Conservation (phyloP, 2,888 invertebrate genomes). For the Apomyelois bistriatella region DNA sequence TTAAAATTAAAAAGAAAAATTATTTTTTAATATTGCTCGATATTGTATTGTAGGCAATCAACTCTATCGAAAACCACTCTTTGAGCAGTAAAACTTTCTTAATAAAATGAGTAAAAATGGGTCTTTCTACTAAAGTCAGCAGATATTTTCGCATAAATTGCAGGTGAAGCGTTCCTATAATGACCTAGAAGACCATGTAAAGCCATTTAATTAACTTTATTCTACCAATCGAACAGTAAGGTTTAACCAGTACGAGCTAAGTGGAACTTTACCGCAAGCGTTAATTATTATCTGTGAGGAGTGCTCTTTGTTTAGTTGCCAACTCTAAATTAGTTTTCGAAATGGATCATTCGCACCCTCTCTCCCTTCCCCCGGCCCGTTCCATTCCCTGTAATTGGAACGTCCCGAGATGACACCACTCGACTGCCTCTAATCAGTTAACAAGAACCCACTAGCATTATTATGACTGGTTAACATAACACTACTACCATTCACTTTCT, state of each 20-base stretch:
- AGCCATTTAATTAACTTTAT: slow-evolving; percentile 58
- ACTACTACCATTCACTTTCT: background rate
- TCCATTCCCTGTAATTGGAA: slow-evolving; percentile 72
- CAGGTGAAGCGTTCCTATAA: slow-evolving; percentile 1
- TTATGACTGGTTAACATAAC: slow-evolving; percentile 53
- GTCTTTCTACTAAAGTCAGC: background rate
- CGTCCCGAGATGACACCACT: slow-evolving; percentile 79
- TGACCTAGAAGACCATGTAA: slow-evolving; percentile 28
- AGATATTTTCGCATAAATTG: background rate
- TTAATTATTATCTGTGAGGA: slow-evolving; percentile 80
- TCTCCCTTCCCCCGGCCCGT: slow-evolving; percentile 39
- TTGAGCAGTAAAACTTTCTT: slow-evolving; percentile 2
- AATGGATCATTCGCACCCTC: slow-evolving; percentile 79
- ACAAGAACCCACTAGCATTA: slow-evolving; percentile 68
- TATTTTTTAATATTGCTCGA: background rate
- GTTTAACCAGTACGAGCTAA: slow-evolving; percentile 71
- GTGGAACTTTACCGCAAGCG: slow-evolving; percentile 78
- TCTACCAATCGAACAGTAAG: slow-evolving; percentile 61
- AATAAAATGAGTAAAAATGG: slow-evolving; percentile 2
- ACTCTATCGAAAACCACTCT: no score
- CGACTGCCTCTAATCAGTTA: slow-evolving; percentile 76
- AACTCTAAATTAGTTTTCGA: slow-evolving; percentile 81
- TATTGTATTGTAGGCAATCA: slow-evolving; percentile 3
- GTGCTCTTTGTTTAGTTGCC: slow-evolving; percentile 81
- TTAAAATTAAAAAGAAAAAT: no score